phyloP scores from a whole-genome alignment of 2,888 invertebrate species.

The Agonopterix arenella region DNA sequence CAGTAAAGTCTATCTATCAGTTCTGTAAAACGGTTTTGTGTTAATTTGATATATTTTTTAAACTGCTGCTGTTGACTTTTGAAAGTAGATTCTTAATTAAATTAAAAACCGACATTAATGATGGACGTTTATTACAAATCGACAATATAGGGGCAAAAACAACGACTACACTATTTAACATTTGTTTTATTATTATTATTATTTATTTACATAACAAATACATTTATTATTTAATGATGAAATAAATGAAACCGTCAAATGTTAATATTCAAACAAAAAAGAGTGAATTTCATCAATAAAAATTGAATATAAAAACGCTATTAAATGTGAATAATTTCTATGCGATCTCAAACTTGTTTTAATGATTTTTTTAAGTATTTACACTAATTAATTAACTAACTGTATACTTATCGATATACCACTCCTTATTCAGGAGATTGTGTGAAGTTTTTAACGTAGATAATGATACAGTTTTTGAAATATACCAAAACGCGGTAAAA shows the following conservation, averaged over 20 bases:
- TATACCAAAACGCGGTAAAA: too few relatives aligned
- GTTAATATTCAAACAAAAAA: conserved; percentile 22
- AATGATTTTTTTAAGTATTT: conserved; percentile 1
- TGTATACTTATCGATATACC: conserved; percentile 16
- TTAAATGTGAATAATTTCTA: conserved; percentile 21
- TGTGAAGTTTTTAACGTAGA: conserved; percentile 8
- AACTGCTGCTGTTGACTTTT: too few relatives aligned
- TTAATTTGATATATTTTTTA: too few relatives aligned
- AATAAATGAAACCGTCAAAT: conserved; percentile 11
- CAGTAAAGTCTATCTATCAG: too few relatives aligned
- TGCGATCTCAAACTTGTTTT: conserved; percentile 13
- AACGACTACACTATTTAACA: conserved; percentile 11
- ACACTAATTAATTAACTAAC: conserved; percentile 10
- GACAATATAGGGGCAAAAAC: conserved; percentile 21
- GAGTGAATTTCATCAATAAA: conserved; percentile 17
- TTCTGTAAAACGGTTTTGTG: too few relatives aligned
- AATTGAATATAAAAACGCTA: conserved; percentile 21
- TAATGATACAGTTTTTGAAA: too few relatives aligned
- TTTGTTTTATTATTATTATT: conserved; percentile 2
- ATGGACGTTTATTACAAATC: conserved; percentile 8
- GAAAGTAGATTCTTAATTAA: too few relatives aligned
- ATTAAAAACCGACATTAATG: too few relatives aligned
- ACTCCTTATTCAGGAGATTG: conserved; percentile 11
- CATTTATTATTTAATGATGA: neutral
- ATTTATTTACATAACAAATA: conserved; percentile 7